Conservation (phyloP, 2,888 invertebrate genomes). For the Chymomyza caudatula region DNA sequence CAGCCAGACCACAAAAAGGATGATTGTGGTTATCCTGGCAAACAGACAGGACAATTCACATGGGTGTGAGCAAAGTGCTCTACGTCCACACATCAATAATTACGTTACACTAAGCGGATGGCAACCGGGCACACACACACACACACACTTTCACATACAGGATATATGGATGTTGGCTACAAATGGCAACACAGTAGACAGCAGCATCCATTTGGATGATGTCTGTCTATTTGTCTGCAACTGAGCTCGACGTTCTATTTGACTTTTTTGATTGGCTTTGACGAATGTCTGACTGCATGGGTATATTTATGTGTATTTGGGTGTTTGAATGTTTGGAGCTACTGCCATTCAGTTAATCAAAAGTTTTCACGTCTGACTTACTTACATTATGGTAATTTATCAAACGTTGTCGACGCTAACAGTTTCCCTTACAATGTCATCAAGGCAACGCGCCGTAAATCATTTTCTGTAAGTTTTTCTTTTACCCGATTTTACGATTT, state of each 20-base stretch:
- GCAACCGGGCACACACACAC: neutral
- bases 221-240: neutral
- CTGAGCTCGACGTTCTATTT: neutral
- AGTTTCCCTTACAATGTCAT: conserved; percentile 34
- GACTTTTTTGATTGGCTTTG: conserved; percentile 39
- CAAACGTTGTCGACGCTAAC: conserved; percentile 45
- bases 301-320: neutral
- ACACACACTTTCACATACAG: neutral
- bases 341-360: conserved; percentile 56
- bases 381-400: conserved; percentile 70
- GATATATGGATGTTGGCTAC: neutral
- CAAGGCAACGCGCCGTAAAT: conserved; percentile 41
- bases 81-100: conserved; percentile 37
- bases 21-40: neutral
- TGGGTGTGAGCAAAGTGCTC: neutral
- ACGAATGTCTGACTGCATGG: conserved; percentile 30
- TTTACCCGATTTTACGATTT: neutral
- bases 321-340: neutral
- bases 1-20: neutral
- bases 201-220: neutral
- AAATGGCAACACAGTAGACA: neutral
- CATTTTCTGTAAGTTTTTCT: conserved; percentile 33
- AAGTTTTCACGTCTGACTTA: conserved; percentile 70
- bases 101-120: conserved; percentile 28
- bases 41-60: neutral